These are phyloP conservation scores for Hypomecis punctinalis DNA, from an alignment of 2,888 invertebrate species.

Conservation along the genomic window DNA sequence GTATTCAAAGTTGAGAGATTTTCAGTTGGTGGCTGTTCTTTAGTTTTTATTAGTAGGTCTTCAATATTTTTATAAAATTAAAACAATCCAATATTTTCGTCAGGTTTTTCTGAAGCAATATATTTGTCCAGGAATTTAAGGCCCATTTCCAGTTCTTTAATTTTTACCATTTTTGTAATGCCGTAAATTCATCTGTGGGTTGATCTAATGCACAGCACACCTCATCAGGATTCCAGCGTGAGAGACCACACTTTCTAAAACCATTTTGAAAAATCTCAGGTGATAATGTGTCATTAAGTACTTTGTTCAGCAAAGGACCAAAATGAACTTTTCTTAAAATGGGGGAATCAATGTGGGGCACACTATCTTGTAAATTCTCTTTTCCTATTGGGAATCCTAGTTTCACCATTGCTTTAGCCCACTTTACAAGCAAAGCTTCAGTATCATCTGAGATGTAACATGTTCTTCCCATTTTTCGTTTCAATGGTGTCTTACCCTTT, in stretches of 20 bases:
- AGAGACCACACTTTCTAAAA: slow-evolving; percentile 25
- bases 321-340: no score
- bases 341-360: no score
- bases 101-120: no score
- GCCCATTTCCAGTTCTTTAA: slow-evolving; percentile 24
- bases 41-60: slow-evolving; percentile 14
- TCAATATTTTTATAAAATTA: no score
- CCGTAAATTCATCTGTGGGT: slow-evolving; percentile 17
- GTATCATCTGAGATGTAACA: no score
- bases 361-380: no score
- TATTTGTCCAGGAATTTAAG: slow-evolving; percentile 14
- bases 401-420: no score
- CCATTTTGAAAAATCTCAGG: slow-evolving; percentile 27
- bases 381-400: no score
- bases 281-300: slow-evolving; percentile 27
- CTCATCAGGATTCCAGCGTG: slow-evolving; percentile 20
- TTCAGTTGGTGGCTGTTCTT: slow-evolving; percentile 18
- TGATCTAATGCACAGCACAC: slow-evolving; percentile 24
- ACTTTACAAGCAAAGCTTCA: no score
- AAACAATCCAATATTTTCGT: no score
- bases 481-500: no score
- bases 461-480: no score
- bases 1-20: slow-evolving; percentile 19
- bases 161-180: slow-evolving; percentile 23
- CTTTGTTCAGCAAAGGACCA: slow-evolving; percentile 9